Evolutionary conservation across 2,888 invertebrate species (phyloP), one percentile per base, ranked within the genome.

Genomic region (Drosophila kanekoi): DNA sequence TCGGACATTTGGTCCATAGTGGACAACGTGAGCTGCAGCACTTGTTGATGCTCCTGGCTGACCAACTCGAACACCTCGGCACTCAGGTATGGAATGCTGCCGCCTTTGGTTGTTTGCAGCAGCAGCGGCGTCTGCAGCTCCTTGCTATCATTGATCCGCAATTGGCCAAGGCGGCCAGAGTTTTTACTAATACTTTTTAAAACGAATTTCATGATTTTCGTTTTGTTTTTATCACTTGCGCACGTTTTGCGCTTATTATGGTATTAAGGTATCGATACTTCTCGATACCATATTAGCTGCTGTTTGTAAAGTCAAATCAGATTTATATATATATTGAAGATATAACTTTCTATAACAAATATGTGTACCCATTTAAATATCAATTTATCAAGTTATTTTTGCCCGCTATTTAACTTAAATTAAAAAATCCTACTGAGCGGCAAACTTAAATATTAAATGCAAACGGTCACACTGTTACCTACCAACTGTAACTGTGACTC

Each of bases 71-170:
- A 94, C 0, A 96, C 95, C 92, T 97, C 97, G 72, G 95, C 94
- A 0, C 96, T 96, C 20, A 98, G 92, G 92, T 97, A 96, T 0
- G 97, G 97, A 49, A 97, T 94, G 91, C 96, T 96, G 47, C 97
- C 98, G 79, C 95, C 95, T 96, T 91, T 91, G 10, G 97, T 97
- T 69, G 96, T 95, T 64, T 97, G 92, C 86, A 97, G 94, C 33
- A 96, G 93, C 52, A 95, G 92, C 0, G 97, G 97, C 23, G 97
- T 97, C 92, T 96, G 95, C 49, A 96, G 93, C 47, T 90, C 87
- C 37, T 93, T 93, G 28, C 93, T 91, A 0, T 74, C 69, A 3
- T 68, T 81, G 1, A 83, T 54, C 11, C 53, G 41, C 60, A 96
- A 93, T 70, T 94, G 94, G 0, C 97, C 97, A 53, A 96, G 89